Evolutionary conservation across 2,113 vertebrate species (phyloP), one percentile per base, ranked within the genome.

Genomic region (Hassar affinis): DNA sequence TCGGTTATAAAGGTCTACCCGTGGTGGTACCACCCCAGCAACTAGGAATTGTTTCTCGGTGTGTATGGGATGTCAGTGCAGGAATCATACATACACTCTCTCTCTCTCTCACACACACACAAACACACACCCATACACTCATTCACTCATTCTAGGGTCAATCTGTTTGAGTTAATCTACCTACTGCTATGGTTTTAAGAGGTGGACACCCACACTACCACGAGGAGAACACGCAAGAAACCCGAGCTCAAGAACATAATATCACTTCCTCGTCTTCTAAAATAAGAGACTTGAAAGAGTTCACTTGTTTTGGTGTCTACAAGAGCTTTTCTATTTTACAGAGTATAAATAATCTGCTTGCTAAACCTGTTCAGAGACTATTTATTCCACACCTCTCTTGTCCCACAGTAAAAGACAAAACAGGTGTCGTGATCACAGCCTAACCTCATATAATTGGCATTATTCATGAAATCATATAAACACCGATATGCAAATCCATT

Each of bases 341-440:
- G 8, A 22, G 25, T 51, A 56, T 22, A 49, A 49, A 49, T 9
- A 78, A 66, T 27, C 49, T 54, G 25, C 15, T 35, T 47, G 52
- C 52, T 30, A 79, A 79, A 84, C 82, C 82, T 59, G 82, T 84
- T 84, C 51, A 18, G 38, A 79, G 56, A 17, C 42, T 78, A 64
- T 83, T 79, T 72, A 79, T 17, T 78, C 72, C 72, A 49, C 74
- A 69, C 10, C 2, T 45, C 49, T 38, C 71, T n/a, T 71, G 64
- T 49, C 4, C 14, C 30, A 14, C 1, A 59, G 20, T 22, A 12
- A 52, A 51, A 76, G 27, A 6, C 11, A 38, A 42, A 62, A 25
- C 52, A 81, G 71, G 47, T 66, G 51, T 56, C 38, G 33, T 49
- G 1, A 62, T 79, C 52, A 57, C 18, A 81, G 11, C 33, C n/a